Evolutionary conservation across 1,140 invertebrate species (phyloP), one percentile per base, ranked within the genome.

Genomic region (Drosophila kohkoa): DNA sequence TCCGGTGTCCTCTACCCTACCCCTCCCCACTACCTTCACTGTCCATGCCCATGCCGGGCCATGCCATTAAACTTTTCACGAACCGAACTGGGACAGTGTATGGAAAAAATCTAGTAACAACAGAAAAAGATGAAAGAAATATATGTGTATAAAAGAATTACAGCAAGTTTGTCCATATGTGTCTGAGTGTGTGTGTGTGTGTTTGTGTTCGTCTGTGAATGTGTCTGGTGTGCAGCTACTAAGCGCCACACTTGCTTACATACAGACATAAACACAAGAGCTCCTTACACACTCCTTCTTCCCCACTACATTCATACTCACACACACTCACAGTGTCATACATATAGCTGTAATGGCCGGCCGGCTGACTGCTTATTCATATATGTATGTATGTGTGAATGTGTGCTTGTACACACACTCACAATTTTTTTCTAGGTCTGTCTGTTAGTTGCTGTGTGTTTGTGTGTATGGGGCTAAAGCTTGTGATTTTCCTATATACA

Each of bases 41-140:
- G 8, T 13, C 58, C 49, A 54, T 35, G 54, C 49, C 77, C 79
- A 48, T 15, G 45, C 49, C 83, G 85, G 81, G 78, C 81, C 81
- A 72, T 51, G 85, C 85, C 78, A 89, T 88, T 88, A 88, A 89
- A 89, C 85, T 88, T 89, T 88, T 89, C 81, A 88, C 78, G 81
- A 89, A 88, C 85, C 86, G 67, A 89, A 89, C 86, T 89, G 86
- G 86, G 85, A 89, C 86, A 89, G 71, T 81, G 72, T 67, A 80
- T 90, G 70, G 85, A 90, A 89, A 82, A 57, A 89, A 90, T 83
- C 78, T 81, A 89, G 81, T 89, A 89, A 89, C 78, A 89, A 89
- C 86, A 90, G 86, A 89, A 89, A 86, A 88, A 88, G 85, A 88
- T 89, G 85, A 89, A 89, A 90, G 86, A 89, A 90, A 89, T 85